Evolutionary conservation across 1,140 invertebrate species (phyloP), one percentile per base, ranked within the genome.

Genomic region (Meloidogyne exigua): DNA sequence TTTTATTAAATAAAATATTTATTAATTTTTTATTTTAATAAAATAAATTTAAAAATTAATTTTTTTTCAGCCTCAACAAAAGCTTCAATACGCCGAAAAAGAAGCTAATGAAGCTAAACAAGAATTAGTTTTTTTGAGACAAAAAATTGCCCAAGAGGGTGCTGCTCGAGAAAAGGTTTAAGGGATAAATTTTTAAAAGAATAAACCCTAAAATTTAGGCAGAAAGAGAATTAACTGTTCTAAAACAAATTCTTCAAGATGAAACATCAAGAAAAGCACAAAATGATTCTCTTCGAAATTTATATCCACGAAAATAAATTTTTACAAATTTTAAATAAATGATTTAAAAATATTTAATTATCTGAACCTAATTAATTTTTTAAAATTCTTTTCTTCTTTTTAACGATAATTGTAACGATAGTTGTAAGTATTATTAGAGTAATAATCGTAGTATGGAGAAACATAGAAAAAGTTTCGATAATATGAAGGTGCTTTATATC

Each of bases 271-370:
- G 71, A 36, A 23, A 23, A 25, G 71, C 71, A 28, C 71, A 73
- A 64, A 64, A 65, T 3, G 71, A 64, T 62, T n/a, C 71, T 57
- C 36, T 73, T 42, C n/a, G 57, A 21, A 73, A 73, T 73, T 63
- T 73, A 26, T 73, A 73, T 28, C 71, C 71, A 32, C 62, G 71
- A 65, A 73, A 73, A 73, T 73, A 36, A 73, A 57, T 57, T 57
- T n/a, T n/a, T n/a, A 57, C 4, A 57, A n/a, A 57, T 57, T 39
- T 39, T 39, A 9, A 10, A 39, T 39, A 39, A 39, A 39, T 7
- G 36, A 39, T 39, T 39, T 39, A 9, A 39, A 39, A 39, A 39
- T 3, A 32, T 32, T 32, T 32, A 32, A 32, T 3, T 32, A 3
- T 32, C 28, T 32, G n/a, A n/a, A n/a, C 28, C 28, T 32, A 32